Percentiles rank a stretch among this genome's conserved stretches.
Evolutionary conservation across 2,888 invertebrate genomes (phyloP).

Genomic region (Drosophila paracracens): DNA sequence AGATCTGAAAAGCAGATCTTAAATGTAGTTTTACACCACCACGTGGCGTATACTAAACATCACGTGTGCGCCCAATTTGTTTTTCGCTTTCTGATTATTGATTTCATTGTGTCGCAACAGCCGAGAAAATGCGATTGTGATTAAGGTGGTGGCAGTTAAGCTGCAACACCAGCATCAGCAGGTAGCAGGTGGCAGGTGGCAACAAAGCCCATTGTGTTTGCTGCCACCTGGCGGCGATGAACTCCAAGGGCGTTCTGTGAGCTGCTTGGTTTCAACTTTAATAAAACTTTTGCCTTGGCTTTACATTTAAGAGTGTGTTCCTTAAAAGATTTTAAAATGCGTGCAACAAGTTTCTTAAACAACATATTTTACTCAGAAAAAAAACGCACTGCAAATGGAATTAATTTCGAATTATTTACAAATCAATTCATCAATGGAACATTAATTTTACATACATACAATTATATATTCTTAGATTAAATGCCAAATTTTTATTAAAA

Average conservation of each 20-base stretch:
- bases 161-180: constrained; percentile 34
- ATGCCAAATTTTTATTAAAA: neutral
- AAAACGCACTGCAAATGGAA: neutral
- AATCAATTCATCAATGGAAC: neutral
- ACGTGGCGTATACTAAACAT: constrained; percentile 49
- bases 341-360: neutral
- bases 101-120: constrained; percentile 29
- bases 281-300: constrained; percentile 59
- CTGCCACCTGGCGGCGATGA: neutral
- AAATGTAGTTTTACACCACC: neutral
- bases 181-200: constrained; percentile 50
- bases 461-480: neutral
- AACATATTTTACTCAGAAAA: neutral
- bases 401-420: neutral
- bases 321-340: neutral
- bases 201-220: constrained; percentile 28
- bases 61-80: constrained; percentile 31
- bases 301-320: neutral
- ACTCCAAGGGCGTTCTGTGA: constrained; percentile 14
- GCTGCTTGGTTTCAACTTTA: constrained; percentile 58
- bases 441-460: neutral
- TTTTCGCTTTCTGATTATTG: constrained; percentile 35
- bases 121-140: constrained; percentile 30
- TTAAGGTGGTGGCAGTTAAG: constrained; percentile 10
- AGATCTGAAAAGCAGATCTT: neutral